Evolutionary conservation across 1,140 invertebrate genomes (phyloP), one percentile per base, ranked within the genome.

Genomic region (Scaptomyza montana): DNA sequence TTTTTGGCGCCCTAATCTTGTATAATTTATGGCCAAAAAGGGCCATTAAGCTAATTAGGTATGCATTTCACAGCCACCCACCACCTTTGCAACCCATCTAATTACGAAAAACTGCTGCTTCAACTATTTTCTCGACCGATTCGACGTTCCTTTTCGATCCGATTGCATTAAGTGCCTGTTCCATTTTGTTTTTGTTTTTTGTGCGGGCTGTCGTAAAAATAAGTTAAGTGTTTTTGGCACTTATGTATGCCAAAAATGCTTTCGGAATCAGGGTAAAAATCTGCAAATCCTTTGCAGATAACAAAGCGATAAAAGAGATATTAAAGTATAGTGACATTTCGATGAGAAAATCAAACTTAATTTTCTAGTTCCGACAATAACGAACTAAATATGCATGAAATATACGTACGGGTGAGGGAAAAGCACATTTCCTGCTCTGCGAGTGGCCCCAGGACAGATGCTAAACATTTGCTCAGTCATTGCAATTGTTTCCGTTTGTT

Each of bases 381-480:
- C 53, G 43, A 39, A 66, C 53, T 25, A 68, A 69, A 74, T 69
- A 56, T 69, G 59, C 66, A 74, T 51, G 65, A 50, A 46, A 68
- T 53, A 60, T 41, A 47, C 21, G 33, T 9, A 9, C 7, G 33
- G 33, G 33, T 36, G 41, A 33, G 39, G 25, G 49, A 9, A 9
- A 36, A 8, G 33, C 33, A 36, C 39, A 51, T 45, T 75, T 62
- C 61, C 57, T 36, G 33, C 25, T 8, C 33, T 36, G 33, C 53
- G 47, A 59, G 41, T 43, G 41, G 60, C 77, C 65, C 53, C 39
- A 39, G 62, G 80, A 72, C 80, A 85, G 80, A 66, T 85, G 80
- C 80, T 85, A 80, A 85, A 80, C 80, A 85, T 85, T 85, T 85
- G 80, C 80, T 70, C 77, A 80, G 80, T 70, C 80, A 74, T 79